These are phyloP conservation scores for Papilio elwesi DNA, from an alignment of 2,888 invertebrate genomes.

Conservation along the genomic window DNA sequence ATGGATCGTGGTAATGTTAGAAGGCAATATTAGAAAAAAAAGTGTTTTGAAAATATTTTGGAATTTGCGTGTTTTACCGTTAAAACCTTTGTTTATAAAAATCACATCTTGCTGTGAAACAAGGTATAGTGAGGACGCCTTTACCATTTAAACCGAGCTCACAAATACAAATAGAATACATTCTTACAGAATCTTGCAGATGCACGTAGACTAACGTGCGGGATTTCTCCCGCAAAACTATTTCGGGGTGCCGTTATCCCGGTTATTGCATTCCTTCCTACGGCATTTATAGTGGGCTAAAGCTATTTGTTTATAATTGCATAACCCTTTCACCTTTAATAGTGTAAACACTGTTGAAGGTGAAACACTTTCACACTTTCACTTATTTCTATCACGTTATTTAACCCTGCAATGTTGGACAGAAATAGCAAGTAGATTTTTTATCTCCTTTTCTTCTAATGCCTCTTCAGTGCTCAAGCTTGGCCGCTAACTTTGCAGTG, in stretches of 20 bases:
- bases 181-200: slow-evolving; percentile 1
- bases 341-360: neutral
- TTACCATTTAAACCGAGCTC: neutral
- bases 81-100: neutral
- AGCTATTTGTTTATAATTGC: slow-evolving; percentile 4
- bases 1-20: no score
- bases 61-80: neutral
- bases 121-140: neutral
- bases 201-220: neutral
- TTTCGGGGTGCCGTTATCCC: slow-evolving; percentile 4
- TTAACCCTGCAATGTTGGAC: neutral
- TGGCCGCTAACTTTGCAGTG: no score
- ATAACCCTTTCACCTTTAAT: slow-evolving; percentile 12
- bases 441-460: no score
- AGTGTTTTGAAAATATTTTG: neutral
- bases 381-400: neutral
- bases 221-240: slow-evolving; percentile 9
- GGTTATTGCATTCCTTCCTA: slow-evolving; percentile 13
- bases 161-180: neutral
- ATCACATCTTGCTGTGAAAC: no score
- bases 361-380: no score
- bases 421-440: neutral
- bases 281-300: neutral
- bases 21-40: no score
- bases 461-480: no score